Conservation (phyloP, 53 echinoderm and acorn worm genomes). For the Luidia sarsii region DNA sequence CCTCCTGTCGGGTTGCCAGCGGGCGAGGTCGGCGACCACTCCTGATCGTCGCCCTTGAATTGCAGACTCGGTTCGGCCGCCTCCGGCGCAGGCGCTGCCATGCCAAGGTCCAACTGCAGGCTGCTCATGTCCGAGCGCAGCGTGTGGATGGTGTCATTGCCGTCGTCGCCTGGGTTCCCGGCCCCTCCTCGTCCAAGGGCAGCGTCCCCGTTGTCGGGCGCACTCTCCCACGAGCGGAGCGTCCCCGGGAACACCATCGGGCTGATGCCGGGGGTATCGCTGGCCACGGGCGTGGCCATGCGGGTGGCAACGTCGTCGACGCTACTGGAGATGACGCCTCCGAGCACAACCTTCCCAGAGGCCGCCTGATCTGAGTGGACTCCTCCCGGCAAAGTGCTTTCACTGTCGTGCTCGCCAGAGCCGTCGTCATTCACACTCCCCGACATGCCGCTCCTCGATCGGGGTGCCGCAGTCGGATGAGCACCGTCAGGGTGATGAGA, state of each 20-base stretch:
- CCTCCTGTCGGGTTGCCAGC: not conserved
- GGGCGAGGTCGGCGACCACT: not conserved
- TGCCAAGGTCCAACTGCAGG: constrained; percentile 9
- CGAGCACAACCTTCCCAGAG: not conserved
- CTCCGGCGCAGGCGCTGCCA: not conserved
- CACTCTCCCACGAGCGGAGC: constrained; percentile 31
- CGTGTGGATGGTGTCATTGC: constrained; percentile 27
- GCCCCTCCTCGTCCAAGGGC: not conserved
- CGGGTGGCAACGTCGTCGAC: constrained; percentile 6
- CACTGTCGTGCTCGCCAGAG: not conserved
- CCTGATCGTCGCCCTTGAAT: not conserved
- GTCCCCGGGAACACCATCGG: constrained; percentile 27
- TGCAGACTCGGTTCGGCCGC: not conserved
- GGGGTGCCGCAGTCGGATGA: not conserved
- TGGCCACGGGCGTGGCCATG: not conserved
- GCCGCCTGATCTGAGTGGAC: not conserved
- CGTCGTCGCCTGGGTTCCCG: not conserved
- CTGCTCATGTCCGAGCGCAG: constrained; percentile 17
- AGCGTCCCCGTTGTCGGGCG: not conserved
- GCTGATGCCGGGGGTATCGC: not conserved
- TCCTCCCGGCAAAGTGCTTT: not conserved
- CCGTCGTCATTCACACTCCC: not conserved
- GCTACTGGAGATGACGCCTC: constrained; percentile 30
- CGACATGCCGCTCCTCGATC: not conserved
- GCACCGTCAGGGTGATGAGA: not conserved